phyloP scores from a whole-genome alignment of 1,140 invertebrate genomes.

The Acromyrmex echinatior region DNA sequence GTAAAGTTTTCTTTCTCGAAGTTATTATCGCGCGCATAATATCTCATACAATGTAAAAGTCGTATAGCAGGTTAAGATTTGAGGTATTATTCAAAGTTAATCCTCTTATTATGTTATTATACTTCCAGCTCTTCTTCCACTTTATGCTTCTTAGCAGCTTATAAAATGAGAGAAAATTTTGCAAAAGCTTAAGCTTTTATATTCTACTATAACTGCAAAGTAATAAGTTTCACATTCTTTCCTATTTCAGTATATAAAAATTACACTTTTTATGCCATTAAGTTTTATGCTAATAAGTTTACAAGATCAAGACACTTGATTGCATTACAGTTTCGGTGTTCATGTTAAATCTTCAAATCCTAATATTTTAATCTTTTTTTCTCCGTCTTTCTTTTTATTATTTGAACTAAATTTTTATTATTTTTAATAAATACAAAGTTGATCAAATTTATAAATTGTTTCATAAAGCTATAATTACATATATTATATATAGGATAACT shows the following conservation, averaged over 20 bases:
- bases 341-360: not conserved
- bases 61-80: constrained; percentile 53
- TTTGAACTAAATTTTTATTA: not conserved
- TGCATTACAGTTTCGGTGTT: not conserved
- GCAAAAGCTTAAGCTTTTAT: constrained; percentile 41
- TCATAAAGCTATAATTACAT: not conserved
- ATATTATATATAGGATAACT: too few relatives aligned
- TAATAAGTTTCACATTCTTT: constrained; percentile 6
- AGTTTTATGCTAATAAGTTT: not conserved
- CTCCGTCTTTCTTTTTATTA: not conserved
- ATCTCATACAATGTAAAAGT: constrained; percentile 54
- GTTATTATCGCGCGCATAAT: constrained; percentile 34
- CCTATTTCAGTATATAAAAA: not conserved
- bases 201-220: not conserved
- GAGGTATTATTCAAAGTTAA: constrained; percentile 57
- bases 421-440: constrained; percentile 4
- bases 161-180: constrained; percentile 37
- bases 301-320: not conserved
- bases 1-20: constrained; percentile 46
- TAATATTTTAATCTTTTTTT: not conserved
- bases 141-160: constrained; percentile 50
- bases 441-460: not conserved
- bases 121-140: constrained; percentile 34
- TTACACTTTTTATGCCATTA: not conserved
- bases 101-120: constrained; percentile 61